Conservation (phyloP, 2,797 vertebrate species). For the Lemur catta region DNA sequence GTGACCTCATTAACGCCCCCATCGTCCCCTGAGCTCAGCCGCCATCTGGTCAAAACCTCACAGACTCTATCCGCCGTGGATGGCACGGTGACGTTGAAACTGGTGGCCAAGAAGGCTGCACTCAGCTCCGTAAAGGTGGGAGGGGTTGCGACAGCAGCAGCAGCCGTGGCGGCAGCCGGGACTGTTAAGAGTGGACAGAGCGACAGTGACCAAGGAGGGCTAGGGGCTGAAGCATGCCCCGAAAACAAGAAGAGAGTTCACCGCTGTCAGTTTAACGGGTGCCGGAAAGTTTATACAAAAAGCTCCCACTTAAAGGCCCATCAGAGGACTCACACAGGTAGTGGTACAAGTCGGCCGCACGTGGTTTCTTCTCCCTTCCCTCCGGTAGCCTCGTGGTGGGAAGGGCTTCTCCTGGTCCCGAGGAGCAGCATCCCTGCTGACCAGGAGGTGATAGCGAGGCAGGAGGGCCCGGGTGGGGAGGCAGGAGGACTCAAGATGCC, state of each 20-base stretch:
- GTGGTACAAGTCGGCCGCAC: constrained; percentile 80
- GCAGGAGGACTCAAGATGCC: neutral
- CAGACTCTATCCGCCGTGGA: constrained; percentile 93
- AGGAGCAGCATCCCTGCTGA: neutral
- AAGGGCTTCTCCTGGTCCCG: constrained; percentile 60
- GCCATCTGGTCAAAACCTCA: constrained; percentile 95
- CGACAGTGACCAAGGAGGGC: constrained; percentile 91
- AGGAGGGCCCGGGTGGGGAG: neutral
- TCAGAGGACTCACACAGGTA: constrained; percentile 99
- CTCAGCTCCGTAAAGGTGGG: constrained; percentile 89
- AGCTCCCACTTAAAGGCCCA: constrained; percentile 99
- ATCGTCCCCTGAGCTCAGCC: constrained; percentile 96
- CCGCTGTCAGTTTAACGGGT: constrained; percentile 98
- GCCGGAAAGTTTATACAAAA: constrained; percentile 99
- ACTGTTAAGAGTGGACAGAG: constrained; percentile 89
- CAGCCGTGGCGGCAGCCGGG: constrained; percentile 78
- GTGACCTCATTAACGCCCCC: constrained; percentile 98
- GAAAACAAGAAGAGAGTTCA: constrained; percentile 99
- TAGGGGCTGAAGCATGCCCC: constrained; percentile 88
- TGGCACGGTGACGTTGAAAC: constrained; percentile 94
- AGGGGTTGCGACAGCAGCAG: constrained; percentile 86
- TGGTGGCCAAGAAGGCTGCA: constrained; percentile 95
- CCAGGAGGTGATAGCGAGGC: neutral
- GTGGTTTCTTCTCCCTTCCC: constrained; percentile 73
- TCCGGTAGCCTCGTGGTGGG: neutral